Conservation (phyloP, 1,140 invertebrate species). For the Bombus impatiens region DNA sequence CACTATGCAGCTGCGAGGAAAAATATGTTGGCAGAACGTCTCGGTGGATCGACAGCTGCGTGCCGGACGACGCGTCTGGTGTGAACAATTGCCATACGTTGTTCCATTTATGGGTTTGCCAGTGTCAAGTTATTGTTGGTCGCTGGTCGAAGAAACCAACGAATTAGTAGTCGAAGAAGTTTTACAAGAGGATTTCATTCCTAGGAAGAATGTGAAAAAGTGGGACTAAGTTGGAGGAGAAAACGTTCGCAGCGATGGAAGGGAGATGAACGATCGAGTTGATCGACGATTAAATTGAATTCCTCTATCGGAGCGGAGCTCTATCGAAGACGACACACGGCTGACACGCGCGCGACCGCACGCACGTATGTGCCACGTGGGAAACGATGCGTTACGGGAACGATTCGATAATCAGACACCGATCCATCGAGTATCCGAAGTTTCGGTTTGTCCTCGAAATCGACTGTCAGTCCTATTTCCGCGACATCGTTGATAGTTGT, state of each 20-base stretch:
- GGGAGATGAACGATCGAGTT: background rate
- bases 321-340: background rate
- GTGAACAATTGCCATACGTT: slow-evolving; percentile 36
- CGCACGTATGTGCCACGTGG: slow-evolving; percentile 62
- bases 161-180: background rate
- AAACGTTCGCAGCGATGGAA: background rate
- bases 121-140: background rate
- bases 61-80: slow-evolving; percentile 22
- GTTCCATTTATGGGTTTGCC: slow-evolving; percentile 6
- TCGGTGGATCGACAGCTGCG: slow-evolving; percentile 40
- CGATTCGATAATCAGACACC: slow-evolving; percentile 29
- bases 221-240: background rate
- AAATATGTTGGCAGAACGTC: slow-evolving; percentile 7
- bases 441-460: background rate
- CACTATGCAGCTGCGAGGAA: background rate
- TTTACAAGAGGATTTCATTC: background rate
- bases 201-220: background rate
- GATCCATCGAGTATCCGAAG: background rate
- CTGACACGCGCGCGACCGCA: slow-evolving; percentile 21
- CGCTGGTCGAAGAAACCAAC: background rate
- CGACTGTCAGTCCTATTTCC: background rate
- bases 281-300: slow-evolving; percentile 34
- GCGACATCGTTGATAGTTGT: slow-evolving; percentile 37
- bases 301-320: background rate
- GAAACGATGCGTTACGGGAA: slow-evolving; percentile 61